Evolutionary conservation across 2,113 vertebrate genomes (phyloP).

Genomic region (Cynoglossus semilaevis): DNA sequence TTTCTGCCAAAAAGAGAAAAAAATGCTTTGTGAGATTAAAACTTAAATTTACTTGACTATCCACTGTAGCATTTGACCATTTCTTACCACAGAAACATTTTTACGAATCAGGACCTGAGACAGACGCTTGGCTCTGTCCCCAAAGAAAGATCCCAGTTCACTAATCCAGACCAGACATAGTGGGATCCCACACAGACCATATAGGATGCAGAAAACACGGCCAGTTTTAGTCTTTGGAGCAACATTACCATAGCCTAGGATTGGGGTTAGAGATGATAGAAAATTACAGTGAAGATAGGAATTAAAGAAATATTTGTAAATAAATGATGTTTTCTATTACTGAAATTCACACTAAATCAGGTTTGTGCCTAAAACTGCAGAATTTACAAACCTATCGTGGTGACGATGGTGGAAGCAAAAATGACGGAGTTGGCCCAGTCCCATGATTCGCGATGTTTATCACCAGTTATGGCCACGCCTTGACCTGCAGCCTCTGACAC

Average conservation of each 20-base stretch:
- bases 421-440: conserved; percentile 93
- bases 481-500: conserved; percentile 87
- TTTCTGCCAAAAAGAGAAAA: conserved; percentile 71
- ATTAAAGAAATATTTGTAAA: not conserved
- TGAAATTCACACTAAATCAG: not conserved
- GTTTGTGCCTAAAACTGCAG: not conserved
- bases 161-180: conserved; percentile 97
- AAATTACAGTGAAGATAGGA: not conserved
- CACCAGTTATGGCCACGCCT: conserved; percentile 89
- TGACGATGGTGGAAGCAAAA: conserved; percentile 94
- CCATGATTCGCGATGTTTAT: conserved; percentile 87
- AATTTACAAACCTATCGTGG: conserved; percentile 87
- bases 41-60: not conserved
- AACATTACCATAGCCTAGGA: conserved; percentile 92
- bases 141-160: conserved; percentile 93
- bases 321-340: not conserved
- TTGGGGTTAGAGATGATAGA: not conserved
- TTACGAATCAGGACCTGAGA: conserved; percentile 87
- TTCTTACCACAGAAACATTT: conserved; percentile 86
- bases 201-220: conserved; percentile 94
- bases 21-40: not conserved
- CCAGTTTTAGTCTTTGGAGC: conserved; percentile 89
- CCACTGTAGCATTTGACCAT: not conserved
- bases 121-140: conserved; percentile 88
- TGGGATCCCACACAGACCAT: conserved; percentile 93